Evolutionary conservation across 1,140 invertebrate genomes (phyloP), one percentile per base, ranked within the genome.

Genomic region (Telenomus remus): DNA sequence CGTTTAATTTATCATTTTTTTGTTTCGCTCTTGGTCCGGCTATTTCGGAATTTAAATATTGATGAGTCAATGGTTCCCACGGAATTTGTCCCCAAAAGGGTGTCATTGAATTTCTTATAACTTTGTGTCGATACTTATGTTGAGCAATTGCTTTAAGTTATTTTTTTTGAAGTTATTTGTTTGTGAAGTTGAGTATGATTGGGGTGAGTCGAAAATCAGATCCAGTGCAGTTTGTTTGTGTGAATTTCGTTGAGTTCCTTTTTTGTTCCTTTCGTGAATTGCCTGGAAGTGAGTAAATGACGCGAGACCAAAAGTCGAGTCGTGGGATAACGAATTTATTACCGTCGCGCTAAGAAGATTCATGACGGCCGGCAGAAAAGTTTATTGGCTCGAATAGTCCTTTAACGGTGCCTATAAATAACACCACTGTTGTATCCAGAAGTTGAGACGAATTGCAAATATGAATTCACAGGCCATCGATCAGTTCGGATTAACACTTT

Each of bases 371-470:
- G 69, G 49, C 68, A 68, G 51, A 72, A 78, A 78, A 69, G 54
- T 73, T 72, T 73, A 73, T 73, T 65, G 70, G 65, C 70, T 66
- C 76, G 70, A 27, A 78, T 73, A 78, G 70, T 78, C 65, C 65
- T 70, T 73, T 78, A 78, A 78, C 76, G 76, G 69, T 70, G n/a
- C 76, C 76, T 71, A 78, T 78, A 78, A 78, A 78, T 78, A 70
- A 70, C 64, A 61, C 47, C 61, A 54, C 64, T 66, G 60, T 73
- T 59, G 65, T 73, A 70, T 69, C 63, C 75, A 77, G 75, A 77
- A 77, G 66, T 73, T 73, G 35, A 70, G 43, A 68, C 13, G 55
- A 76, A 76, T 70, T 61, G 49, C 54, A 70, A 76, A 76, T 60
- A 76, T 35, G 47, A 60, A 68, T 51, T 68, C 47, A 63, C 65